Evolutionary conservation across 2,797 vertebrate genomes (phyloP).

Genomic region (Florisuga fusca): DNA sequence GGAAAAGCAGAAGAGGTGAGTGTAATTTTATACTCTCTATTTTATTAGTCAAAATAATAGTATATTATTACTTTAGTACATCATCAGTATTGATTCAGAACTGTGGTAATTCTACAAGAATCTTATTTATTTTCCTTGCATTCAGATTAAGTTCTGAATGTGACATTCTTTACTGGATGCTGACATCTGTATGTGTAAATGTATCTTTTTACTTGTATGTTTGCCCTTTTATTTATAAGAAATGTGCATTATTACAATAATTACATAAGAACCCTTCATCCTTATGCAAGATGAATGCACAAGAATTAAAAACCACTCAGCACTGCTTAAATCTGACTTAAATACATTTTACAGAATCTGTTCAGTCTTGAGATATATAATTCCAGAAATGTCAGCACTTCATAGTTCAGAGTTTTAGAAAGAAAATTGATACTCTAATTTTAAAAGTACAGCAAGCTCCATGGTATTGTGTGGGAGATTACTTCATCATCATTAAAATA

Average conservation of each 20-base stretch:
- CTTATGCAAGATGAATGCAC: not conserved
- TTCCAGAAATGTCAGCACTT: not conserved
- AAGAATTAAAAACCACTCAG: not conserved
- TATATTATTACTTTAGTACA: not conserved
- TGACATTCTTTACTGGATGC: not conserved
- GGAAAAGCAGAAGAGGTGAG: not conserved
- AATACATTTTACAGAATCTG: not conserved
- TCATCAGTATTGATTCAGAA: not conserved
- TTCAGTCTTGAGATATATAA: not conserved
- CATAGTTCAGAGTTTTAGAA: not conserved
- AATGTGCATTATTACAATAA: not conserved
- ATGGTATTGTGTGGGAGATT: not conserved
- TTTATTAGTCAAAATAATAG: not conserved
- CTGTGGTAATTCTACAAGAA: not conserved
- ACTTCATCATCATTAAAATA: not conserved
- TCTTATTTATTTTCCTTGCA: not conserved
- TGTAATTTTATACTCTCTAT: not conserved
- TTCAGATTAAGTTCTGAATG: not conserved
- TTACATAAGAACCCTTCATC: not conserved
- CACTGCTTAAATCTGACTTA: not conserved
- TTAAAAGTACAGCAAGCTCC: not conserved
- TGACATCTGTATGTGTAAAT: rapidly evolving
- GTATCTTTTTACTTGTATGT: not conserved
- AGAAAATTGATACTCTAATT: not conserved
- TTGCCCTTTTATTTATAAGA: not conserved